These are phyloP conservation scores for Mesaphorura yosii DNA, from an alignment of 1,140 invertebrate genomes.

Conservation along the genomic window DNA sequence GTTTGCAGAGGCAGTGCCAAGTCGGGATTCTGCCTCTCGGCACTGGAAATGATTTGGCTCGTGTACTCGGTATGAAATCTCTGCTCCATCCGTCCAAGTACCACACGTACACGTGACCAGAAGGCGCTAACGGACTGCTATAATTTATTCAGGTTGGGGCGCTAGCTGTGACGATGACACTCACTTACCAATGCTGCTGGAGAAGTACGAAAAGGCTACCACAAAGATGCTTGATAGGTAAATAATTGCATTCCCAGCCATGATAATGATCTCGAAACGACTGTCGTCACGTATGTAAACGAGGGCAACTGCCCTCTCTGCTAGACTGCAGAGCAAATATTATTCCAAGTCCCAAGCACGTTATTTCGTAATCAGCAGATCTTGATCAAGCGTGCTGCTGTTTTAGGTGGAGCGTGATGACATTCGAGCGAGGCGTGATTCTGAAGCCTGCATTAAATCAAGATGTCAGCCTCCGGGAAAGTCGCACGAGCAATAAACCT, in stretches of 20 bases:
- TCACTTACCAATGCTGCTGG: conserved; percentile 76
- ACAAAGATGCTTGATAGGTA: conserved; percentile 90
- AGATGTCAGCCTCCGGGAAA: conserved; percentile 16
- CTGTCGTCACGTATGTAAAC: too few relatives aligned
- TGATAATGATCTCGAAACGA: background rate
- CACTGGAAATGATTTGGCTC: conserved; percentile 87
- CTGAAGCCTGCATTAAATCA: conserved; percentile 23
- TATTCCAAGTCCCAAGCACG: background rate
- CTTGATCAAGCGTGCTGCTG: conserved; percentile 12
- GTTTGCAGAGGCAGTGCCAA: conserved; percentile 71
- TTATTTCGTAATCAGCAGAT: too few relatives aligned
- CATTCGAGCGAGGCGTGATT: conserved; percentile 44
- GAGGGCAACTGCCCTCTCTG: too few relatives aligned
- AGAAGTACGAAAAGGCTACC: conserved; percentile 85
- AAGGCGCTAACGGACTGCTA: background rate
- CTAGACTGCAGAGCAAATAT: background rate
- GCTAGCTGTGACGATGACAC: conserved; percentile 89
- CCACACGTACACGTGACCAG: background rate
- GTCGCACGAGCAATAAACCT: conserved; percentile 15
- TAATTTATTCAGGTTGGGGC: too few relatives aligned
- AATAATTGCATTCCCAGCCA: background rate
- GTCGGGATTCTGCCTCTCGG: conserved; percentile 84
- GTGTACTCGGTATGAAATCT: conserved; percentile 57
- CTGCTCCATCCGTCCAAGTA: background rate
- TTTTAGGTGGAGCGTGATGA: conserved; percentile 79